Conservation (phyloP, 1,140 invertebrate genomes). For the Sitophilus oryzae region DNA sequence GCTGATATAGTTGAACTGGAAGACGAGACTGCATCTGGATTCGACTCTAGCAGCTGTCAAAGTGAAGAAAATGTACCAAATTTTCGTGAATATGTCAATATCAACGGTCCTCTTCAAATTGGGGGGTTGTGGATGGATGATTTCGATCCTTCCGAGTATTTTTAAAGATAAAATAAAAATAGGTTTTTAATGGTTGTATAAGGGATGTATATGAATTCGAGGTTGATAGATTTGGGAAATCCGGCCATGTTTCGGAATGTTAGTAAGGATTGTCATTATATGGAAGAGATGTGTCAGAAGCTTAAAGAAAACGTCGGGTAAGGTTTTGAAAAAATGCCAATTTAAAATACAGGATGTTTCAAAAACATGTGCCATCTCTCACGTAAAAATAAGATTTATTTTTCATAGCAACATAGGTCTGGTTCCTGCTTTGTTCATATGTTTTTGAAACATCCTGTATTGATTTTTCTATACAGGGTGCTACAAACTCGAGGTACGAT, state of each 20-base stretch:
- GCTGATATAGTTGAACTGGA: background rate
- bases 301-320: background rate
- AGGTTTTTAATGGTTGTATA: slow-evolving; percentile 3
- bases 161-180: background rate
- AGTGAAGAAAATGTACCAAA: background rate
- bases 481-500: too few relatives aligned
- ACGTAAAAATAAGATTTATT: too few relatives aligned
- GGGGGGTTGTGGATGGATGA: background rate
- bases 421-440: too few relatives aligned
- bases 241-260: background rate
- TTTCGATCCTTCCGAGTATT: background rate
- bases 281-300: background rate
- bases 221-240: background rate
- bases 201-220: background rate
- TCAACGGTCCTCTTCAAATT: background rate
- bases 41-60: background rate
- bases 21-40: background rate
- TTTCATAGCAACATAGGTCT: too few relatives aligned
- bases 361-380: too few relatives aligned
- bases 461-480: too few relatives aligned
- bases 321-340: too few relatives aligned
- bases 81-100: background rate
- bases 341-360: too few relatives aligned
- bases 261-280: background rate
- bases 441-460: too few relatives aligned